Evolutionary conservation across 2,113 vertebrate genomes (phyloP), one percentile per base, ranked within the genome.

Genomic region (Polypterus bichir): DNA sequence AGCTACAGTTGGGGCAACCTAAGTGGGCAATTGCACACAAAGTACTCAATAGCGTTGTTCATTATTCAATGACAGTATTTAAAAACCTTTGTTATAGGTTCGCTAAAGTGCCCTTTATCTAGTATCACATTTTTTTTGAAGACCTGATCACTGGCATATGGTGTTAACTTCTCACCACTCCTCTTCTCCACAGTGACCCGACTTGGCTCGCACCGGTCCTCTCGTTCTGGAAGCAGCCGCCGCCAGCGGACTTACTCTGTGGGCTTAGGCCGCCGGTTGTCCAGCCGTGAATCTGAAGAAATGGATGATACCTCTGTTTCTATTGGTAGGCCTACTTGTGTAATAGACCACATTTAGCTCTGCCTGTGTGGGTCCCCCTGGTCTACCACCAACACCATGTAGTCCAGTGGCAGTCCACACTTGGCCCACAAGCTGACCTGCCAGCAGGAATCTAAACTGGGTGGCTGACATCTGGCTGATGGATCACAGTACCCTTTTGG

Each of bases 271-370:
- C 79, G 70, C 64, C 76, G 72, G 49, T 71, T 71, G 5, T 73
- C 76, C 64, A 81, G 76, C 48, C 69, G 57, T 64, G 82, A 82
- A 46, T 75, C 49, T 0, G 81, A 83, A 59, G 84, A 86, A 47
- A 63, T 72, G 0, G 73, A 85, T 7, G 79, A 88, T 49, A 65
- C 66, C 46, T 76, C 69, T 4, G 49, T 73, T 3, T 66, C 75
- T 6, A 77, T 83, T 84, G 90, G 91, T 92, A 84, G 45, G 3
- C 0, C 10, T 5, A 4, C 1, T 3, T 9, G 44, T 10, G 10
- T 5, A 46, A 10, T 55, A 4, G 2, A 9, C 4, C 9, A 55
- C 6, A 10, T 3, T 27, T 55, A 27, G 27, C 54, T 55, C 54
- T 55, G 54, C 5, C 44, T 55, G 5, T 27, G 10, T 5, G 10